phyloP scores from a whole-genome alignment of 2,113 vertebrate genomes.

The Oreochromis niloticus region DNA sequence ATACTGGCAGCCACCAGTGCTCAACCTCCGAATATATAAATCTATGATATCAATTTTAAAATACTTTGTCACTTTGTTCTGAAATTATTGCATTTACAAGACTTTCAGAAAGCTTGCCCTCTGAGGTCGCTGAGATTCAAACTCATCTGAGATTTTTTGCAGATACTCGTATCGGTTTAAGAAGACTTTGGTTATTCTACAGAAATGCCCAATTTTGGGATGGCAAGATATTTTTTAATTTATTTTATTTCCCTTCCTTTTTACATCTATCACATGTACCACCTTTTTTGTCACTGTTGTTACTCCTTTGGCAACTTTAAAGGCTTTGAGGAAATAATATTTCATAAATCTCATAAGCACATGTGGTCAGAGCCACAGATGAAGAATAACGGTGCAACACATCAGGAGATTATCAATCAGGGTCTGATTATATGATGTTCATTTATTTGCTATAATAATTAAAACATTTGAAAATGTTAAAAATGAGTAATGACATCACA shows the following conservation, averaged over 20 bases:
- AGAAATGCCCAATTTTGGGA: neutral
- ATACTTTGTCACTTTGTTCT: neutral
- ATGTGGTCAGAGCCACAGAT: neutral
- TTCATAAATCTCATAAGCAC: neutral
- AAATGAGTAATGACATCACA: neutral
- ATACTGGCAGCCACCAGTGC: neutral
- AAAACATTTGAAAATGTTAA: neutral
- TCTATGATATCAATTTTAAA: neutral
- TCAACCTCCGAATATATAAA: neutral
- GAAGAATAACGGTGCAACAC: neutral
- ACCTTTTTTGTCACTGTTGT: neutral
- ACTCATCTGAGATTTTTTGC: neutral
- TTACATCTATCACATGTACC: neutral
- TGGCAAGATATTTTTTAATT: neutral
- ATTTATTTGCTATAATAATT: neutral
- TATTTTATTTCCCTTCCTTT: neutral
- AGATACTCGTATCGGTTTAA: neutral
- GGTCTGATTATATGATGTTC: neutral
- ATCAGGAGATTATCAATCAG: neutral
- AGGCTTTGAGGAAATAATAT: neutral
- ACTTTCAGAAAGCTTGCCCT: neutral
- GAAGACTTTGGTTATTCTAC: neutral
- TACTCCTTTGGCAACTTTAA: neutral
- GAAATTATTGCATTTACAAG: fast-evolving
- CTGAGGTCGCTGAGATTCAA: neutral